Conservation (phyloP, 2,888 invertebrate genomes). For the Agrotis segetum region DNA sequence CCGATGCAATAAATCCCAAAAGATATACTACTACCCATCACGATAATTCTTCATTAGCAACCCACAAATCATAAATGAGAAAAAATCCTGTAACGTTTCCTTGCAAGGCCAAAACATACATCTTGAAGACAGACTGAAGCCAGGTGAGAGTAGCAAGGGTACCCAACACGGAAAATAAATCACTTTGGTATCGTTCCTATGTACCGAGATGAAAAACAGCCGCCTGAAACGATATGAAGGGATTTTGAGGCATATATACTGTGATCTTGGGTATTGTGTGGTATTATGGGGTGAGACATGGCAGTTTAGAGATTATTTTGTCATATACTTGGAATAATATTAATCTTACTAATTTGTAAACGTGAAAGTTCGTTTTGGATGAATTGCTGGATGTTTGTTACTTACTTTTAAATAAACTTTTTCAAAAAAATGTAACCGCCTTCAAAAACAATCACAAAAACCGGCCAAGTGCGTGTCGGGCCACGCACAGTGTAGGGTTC, state of each 20-base stretch:
- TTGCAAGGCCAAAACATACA: slow-evolving; percentile 40
- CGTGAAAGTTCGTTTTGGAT: too few species aligned
- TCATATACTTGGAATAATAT: not conserved
- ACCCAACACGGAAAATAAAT: slow-evolving; percentile 66
- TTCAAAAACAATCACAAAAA: too few species aligned
- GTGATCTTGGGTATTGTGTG: slow-evolving; percentile 59
- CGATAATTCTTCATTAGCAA: slow-evolving; percentile 44
- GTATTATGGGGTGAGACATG: slow-evolving; percentile 32
- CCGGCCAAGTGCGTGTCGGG: too few species aligned
- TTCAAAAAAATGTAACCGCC: too few species aligned
- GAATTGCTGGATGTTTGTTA: too few species aligned
- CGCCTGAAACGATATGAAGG: slow-evolving; percentile 56
- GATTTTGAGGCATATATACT: slow-evolving; percentile 58
- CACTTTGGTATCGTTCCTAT: slow-evolving; percentile 57
- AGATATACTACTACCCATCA: slow-evolving; percentile 8
- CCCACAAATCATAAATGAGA: slow-evolving; percentile 34
- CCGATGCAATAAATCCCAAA: slow-evolving; percentile 9
- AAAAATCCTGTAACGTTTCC: slow-evolving; percentile 15
- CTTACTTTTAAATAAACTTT: too few species aligned
- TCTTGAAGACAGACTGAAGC: slow-evolving; percentile 35
- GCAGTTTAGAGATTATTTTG: not conserved
- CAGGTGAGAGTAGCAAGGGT: slow-evolving; percentile 62
- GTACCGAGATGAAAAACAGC: slow-evolving; percentile 66
- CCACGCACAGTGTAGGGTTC: too few species aligned
- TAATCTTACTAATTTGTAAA: too few species aligned